A percentile compares a stretch with the other conserved stretches of the same genome.
Conservation (phyloP, 53 echinoderm and acorn worm genomes). For the Luidia sarsii region DNA sequence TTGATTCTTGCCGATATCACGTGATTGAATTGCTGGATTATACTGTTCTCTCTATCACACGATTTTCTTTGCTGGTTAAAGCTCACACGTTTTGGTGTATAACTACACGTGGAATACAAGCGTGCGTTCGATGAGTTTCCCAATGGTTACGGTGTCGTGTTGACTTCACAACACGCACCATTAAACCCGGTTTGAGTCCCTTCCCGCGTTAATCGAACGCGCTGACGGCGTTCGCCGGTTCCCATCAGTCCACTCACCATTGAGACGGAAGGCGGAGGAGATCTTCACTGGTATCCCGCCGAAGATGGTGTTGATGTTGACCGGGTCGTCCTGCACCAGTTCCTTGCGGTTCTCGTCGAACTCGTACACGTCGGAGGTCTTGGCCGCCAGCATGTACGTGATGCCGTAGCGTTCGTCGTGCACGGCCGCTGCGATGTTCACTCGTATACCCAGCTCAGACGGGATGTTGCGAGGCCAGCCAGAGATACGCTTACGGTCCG, state of each 20-base stretch:
- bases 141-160: too few species aligned
- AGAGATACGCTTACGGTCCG: not conserved
- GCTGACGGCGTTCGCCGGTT: too few species aligned
- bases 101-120: too few species aligned
- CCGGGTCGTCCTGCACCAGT: slow-evolving; percentile 8
- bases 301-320: slow-evolving; percentile 34
- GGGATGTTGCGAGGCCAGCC: slow-evolving; percentile 18
- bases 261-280: slow-evolving; percentile 43
- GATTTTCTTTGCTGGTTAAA: too few species aligned
- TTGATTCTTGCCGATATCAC: too few species aligned
- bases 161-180: too few species aligned
- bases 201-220: too few species aligned
- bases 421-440: slow-evolving; percentile 35
- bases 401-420: slow-evolving; percentile 53
- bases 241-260: slow-evolving; percentile 33
- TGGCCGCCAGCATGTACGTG: slow-evolving; percentile 59
- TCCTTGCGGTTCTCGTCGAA: slow-evolving; percentile 44
- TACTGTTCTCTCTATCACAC: too few species aligned
- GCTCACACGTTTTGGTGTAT: too few species aligned
- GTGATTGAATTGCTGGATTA: too few species aligned
- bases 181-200: too few species aligned
- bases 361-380: slow-evolving; percentile 33
- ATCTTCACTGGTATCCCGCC: slow-evolving; percentile 56
- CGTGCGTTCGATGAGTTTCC: too few species aligned
- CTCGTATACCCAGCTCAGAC: slow-evolving; percentile 12